Evolutionary conservation across 2,888 invertebrate genomes (phyloP).

Genomic region (Mechanitis mazaeus): DNA sequence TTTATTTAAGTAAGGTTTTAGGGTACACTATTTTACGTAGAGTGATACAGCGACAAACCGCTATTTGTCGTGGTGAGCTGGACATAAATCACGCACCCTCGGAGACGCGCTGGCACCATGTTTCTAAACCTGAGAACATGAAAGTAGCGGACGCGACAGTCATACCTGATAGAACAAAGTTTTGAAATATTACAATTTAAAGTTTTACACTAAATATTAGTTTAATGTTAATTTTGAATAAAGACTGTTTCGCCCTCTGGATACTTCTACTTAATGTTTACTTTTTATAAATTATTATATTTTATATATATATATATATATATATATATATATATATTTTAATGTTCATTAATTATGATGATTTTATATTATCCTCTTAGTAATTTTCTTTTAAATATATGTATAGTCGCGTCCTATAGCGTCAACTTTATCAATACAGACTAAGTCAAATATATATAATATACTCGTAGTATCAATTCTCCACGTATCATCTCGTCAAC

Average conservation of each 20-base stretch:
- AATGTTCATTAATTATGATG: no score
- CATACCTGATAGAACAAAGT: slow-evolving; percentile 11
- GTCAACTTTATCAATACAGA: slow-evolving; percentile 15
- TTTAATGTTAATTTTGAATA: no score
- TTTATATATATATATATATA: no score
- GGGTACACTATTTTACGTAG: slow-evolving; percentile 60
- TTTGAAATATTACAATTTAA: neutral
- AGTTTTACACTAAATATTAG: no score
- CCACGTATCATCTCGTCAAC: slow-evolving; percentile 28
- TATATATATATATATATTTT: no score
- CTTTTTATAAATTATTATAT: no score
- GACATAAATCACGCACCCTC: slow-evolving; percentile 66
- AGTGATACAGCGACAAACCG: slow-evolving; percentile 69
- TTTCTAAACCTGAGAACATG: slow-evolving; percentile 39
- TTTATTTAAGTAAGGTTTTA: slow-evolving; percentile 18
- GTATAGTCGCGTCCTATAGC: slow-evolving; percentile 13
- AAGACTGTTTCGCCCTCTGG: no score
- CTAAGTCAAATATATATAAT: neutral
- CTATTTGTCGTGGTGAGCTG: slow-evolving; percentile 68
- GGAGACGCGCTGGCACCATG: slow-evolving; percentile 42
- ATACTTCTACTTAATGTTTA: no score
- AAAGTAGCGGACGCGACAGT: slow-evolving; percentile 23
- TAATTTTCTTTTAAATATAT: no score
- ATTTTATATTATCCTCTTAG: no score
- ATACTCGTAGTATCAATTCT: neutral